Base-by-base conservation (phyloP, 2,113 vertebrate genomes). In the Phodopus roborovskii region DNA sequence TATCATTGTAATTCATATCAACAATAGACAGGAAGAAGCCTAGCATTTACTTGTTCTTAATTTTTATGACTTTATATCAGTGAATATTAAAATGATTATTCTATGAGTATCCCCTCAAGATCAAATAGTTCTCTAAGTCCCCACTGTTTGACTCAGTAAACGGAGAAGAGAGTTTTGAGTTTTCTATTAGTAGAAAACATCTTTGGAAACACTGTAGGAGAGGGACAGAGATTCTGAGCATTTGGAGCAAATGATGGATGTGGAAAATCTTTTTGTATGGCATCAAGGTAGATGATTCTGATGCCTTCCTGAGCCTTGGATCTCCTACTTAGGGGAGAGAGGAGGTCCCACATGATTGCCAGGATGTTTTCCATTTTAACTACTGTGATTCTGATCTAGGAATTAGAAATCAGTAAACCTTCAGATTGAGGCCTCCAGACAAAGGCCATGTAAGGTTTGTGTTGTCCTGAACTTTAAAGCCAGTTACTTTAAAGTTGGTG, bases 101-200 rank as follows among this genome's bases (percentile, higher is more conserved):
- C 86, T 66, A 13, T 96, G 74, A 79, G 16, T 56, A 17, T 64
- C 9, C 5, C 26, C 58, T 9, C 7, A 42, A 75, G 53, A 73
- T 42, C 33, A 16, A 36, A 66, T 33, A 22, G 62, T 89, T 36
- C 15, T 26, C 11, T 45, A 42, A 39, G 56, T 84, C 26, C 33
- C 7, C 24, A 70, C 33, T 56, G 36, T 22, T 26, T 48, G 28
- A 16, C 20, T 56, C 42, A 36, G 58, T 66, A 84, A 91, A 26
- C 75, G 26, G 26, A 56, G 12, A 48, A 95, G 13, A 90, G n/a
- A 96, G 68, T 50, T 94, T 45, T 90, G 19, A 89, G 42, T 90
- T 79, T 93, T 74, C 26, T 75, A 6, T 81, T 79, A 58, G 26
- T 88, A 8, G 33, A 68, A 95, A 83, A 86, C 12, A 82, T 1